phyloP scores from a whole-genome alignment of 2,113 vertebrate species.

The Catagonus wagneri region DNA sequence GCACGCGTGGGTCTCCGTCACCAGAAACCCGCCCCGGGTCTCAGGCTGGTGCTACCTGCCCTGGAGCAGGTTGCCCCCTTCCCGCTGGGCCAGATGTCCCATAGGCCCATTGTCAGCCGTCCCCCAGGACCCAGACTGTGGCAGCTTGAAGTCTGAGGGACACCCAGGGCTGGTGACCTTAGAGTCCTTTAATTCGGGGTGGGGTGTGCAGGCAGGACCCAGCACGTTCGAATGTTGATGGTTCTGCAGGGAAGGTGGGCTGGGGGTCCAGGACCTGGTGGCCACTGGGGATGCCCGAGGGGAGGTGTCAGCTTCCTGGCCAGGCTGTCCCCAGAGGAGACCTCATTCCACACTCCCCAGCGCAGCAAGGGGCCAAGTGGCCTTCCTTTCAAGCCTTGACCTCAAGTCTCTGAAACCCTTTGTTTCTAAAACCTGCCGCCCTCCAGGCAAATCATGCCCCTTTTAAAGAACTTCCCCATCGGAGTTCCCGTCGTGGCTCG shows the following conservation, averaged over 20 bases:
- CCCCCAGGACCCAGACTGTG: background rate
- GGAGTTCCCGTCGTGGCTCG: too few species aligned
- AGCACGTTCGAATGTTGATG: rapidly evolving
- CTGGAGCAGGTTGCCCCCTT: background rate
- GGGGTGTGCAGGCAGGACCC: rapidly evolving
- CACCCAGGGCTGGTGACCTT: rapidly evolving
- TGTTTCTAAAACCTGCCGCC: rapidly evolving
- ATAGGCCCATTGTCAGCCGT: rapidly evolving
- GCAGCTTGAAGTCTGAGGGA: background rate
- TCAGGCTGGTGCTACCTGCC: rapidly evolving
- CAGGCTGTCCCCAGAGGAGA: background rate
- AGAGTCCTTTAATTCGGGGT: background rate
- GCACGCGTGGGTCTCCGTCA: rapidly evolving
- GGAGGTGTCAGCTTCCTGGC: background rate
- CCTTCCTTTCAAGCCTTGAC: background rate
- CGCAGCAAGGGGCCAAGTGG: background rate
- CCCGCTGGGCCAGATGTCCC: rapidly evolving
- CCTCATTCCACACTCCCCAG: rapidly evolving
- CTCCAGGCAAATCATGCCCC: background rate
- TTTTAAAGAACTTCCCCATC: background rate
- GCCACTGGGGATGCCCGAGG: rapidly evolving
- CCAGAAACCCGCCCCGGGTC: too few species aligned
- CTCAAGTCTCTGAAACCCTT: background rate
- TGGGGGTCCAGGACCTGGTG: rapidly evolving
- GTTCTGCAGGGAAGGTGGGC: background rate